A percentile compares a stretch with the other conserved stretches of the same genome.
These are phyloP conservation scores for Rhadinocentrus ornatus DNA, from an alignment of 2,797 vertebrate genomes.

Conservation along the genomic window DNA sequence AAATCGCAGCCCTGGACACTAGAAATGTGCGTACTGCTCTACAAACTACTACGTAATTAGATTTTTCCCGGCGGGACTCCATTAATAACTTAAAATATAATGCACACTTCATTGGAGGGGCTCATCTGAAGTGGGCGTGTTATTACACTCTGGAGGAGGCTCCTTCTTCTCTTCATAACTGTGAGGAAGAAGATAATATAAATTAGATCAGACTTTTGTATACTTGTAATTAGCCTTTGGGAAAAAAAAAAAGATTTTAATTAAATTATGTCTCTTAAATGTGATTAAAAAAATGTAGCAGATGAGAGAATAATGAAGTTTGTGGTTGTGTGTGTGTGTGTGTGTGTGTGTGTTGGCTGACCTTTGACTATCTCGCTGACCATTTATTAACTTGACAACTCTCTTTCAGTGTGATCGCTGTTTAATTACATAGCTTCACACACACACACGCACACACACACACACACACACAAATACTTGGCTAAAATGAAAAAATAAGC, in stretches of 20 bases:
- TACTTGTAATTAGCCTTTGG: constrained; percentile 44
- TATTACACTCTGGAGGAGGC: constrained; percentile 63
- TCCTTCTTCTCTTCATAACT: constrained; percentile 57
- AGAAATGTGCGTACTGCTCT: constrained; percentile 33
- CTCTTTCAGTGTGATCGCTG: constrained; percentile 28
- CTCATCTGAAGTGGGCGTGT: constrained; percentile 64
- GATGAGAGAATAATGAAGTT: constrained; percentile 2
- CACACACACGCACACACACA: constrained; percentile 13
- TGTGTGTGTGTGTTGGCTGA: constrained; percentile 24
- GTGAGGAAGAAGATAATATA: constrained; percentile 38
- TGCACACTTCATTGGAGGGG: constrained; percentile 81
- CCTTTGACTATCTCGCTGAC: constrained; percentile 62
- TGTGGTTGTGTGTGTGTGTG: neutral
- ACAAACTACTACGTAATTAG: constrained; percentile 79
- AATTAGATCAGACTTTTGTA: constrained; percentile 58
- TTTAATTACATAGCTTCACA: constrained; percentile 48
- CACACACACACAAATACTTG: neutral
- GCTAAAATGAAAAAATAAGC: neutral
- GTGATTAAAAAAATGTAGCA: constrained; percentile 1
- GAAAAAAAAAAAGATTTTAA: constrained; percentile 38
- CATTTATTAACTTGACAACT: constrained; percentile 64
- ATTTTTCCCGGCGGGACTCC: constrained; percentile 77
- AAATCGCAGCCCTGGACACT: constrained; percentile 61
- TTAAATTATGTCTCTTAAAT: constrained; percentile 37
- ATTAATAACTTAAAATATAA: constrained; percentile 82